phyloP scores from a whole-genome alignment of 1,140 invertebrate species.

The Macrocentrus cingulum region DNA sequence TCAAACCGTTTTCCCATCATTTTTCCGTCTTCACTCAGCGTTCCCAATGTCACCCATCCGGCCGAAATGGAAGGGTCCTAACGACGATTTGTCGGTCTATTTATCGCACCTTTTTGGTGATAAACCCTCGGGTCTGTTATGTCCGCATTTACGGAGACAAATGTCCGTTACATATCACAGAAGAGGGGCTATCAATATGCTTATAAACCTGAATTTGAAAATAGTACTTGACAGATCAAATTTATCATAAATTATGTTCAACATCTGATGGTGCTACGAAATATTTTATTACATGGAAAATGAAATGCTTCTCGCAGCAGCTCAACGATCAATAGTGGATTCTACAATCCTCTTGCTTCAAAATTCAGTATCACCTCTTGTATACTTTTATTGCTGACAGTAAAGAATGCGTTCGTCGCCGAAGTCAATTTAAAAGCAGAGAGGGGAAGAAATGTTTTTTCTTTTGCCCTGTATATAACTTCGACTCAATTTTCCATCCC shows the following conservation, averaged over 20 bases:
- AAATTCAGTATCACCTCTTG: neutral
- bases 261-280: no score
- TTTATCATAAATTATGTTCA: constrained; percentile 23
- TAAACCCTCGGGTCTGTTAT: constrained; percentile 17
- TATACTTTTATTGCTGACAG: constrained; percentile 17
- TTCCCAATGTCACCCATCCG: neutral
- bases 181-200: no score
- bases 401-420: constrained; percentile 19
- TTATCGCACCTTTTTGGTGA: constrained; percentile 13
- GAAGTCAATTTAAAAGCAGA: constrained; percentile 15
- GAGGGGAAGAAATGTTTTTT: constrained; percentile 13
- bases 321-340: neutral
- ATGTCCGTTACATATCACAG: constrained; percentile 29
- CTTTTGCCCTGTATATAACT: neutral
- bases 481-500: constrained; percentile 21
- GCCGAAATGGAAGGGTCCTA: neutral
- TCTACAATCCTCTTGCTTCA: neutral
- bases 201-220: no score
- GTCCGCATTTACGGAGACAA: constrained; percentile 21
- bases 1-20: neutral
- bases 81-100: constrained; percentile 26
- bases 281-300: no score
- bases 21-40: neutral
- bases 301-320: neutral
- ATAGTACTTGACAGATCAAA: no score